phyloP scores from a whole-genome alignment of 2,797 vertebrate species.

The Takifugu rubripes region DNA sequence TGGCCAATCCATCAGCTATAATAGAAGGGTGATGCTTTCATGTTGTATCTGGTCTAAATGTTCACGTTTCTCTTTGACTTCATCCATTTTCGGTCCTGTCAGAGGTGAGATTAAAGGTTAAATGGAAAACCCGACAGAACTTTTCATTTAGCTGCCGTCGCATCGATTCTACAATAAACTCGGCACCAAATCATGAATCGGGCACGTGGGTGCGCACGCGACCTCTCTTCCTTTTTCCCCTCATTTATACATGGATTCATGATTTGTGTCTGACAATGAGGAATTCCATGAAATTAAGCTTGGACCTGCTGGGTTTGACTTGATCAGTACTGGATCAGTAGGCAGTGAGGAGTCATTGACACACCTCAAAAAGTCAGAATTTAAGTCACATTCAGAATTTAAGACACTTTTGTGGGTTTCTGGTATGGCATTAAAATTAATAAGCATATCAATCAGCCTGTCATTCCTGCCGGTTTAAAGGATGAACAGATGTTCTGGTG shows the following conservation, averaged over 20 bases:
- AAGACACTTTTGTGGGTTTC: constrained; percentile 19
- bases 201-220: no score
- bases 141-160: constrained; percentile 10
- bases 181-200: no score
- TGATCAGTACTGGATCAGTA: constrained; percentile 32
- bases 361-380: constrained; percentile 20
- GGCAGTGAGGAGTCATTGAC: constrained; percentile 30
- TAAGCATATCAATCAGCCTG: constrained; percentile 32
- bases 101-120: constrained; percentile 16
- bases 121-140: neutral
- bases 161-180: neutral
- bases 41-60: constrained; percentile 34
- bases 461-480: constrained; percentile 4
- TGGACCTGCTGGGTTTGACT: constrained; percentile 36
- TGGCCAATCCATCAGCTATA: constrained; percentile 49
- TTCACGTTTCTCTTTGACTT: constrained; percentile 30
- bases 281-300: neutral
- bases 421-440: constrained; percentile 34
- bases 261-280: constrained; percentile 36
- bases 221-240: no score
- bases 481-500: constrained; percentile 27
- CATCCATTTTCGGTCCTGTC: constrained; percentile 24
- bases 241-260: no score
- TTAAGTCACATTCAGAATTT: constrained; percentile 28
- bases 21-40: constrained; percentile 38